Base-by-base conservation (phyloP, 2,113 vertebrate species). In the Gulo gulo region DNA sequence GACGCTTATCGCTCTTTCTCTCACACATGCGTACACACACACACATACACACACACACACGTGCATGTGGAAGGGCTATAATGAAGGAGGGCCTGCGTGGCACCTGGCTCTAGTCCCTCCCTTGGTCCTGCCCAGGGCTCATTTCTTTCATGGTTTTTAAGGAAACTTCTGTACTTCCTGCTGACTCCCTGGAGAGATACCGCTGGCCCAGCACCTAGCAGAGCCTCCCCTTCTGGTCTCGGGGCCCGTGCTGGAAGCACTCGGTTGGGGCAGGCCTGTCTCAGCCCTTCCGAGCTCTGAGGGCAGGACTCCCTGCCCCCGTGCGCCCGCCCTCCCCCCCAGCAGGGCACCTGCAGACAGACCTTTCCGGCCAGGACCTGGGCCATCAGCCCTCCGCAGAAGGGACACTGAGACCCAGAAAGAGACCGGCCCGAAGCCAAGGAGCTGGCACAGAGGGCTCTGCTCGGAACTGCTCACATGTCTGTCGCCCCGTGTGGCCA, bases 31-130 rank as follows among this genome's bases (percentile, higher is more conserved):
- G 15, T 14, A 5, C 34, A 4, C 67, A n/a, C 7, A n/a, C 65
- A 20, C 16, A 69, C 34, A 39, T 3, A 4, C 65, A 34, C 34
- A 36, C 18, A 23, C 67, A 11, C 20, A 3, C 9, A 4, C 4
- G 1, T 2, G 61, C 69, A 6, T 16, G 11, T 1, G 0, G 39
- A 13, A 39, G 59, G n/a, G 0, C 9, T 18, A 20, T 20, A 3
- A 45, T 0, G 42, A 39, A 57, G 39, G 57, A 15, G 4, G 42
- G 0, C 57, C 7, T 4, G 12, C 0, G 18, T 4, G 42, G 26
- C 4, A 1, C 47, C 26, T 39, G 50, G 6, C 13, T 2, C 4
- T 6, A 7, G 26, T 3, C 50, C 26, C 26, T 50, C 24, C 34
- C 9, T 63, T 2, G 0, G 6, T 21, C 20, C 21, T 8, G 7